Evolutionary conservation across 2,888 invertebrate genomes (phyloP).

Genomic region (Ochropleura leucogaster): DNA sequence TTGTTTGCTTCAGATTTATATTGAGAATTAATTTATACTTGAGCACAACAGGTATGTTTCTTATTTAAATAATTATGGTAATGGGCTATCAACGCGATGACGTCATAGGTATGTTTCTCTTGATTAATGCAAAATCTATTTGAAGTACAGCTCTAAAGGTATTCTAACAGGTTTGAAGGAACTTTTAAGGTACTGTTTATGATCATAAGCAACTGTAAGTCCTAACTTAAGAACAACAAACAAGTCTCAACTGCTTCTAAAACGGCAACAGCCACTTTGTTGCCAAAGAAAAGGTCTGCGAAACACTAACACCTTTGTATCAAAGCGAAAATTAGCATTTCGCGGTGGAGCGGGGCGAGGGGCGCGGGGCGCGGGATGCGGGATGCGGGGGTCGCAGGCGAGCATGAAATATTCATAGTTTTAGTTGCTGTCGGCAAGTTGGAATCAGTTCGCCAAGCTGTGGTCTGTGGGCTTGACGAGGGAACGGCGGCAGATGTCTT

Average conservation of each 20-base stretch:
- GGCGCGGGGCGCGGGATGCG: too few species aligned
- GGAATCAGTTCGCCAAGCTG: conserved; percentile 5
- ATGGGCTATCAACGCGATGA: background rate
- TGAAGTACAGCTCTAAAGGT: background rate
- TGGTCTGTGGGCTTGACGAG: background rate
- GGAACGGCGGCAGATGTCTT: background rate
- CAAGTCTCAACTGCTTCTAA: conserved; percentile 31
- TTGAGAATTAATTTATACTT: too few species aligned
- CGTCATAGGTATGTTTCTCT: background rate
- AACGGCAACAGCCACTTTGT: conserved; percentile 18
- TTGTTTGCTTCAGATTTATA: background rate
- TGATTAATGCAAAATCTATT: background rate
- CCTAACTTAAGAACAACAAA: conserved; percentile 13
- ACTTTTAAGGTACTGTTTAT: background rate
- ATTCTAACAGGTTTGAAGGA: background rate
- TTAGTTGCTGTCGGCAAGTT: conserved; percentile 32
- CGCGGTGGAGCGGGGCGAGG: conserved; percentile 7
- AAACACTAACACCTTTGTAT: conserved; percentile 22
- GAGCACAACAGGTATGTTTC: too few species aligned
- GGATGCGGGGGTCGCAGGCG: too few species aligned
- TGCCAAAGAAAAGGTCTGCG: conserved; percentile 13
- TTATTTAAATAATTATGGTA: background rate
- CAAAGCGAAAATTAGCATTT: conserved; percentile 56
- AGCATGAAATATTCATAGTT: conserved; percentile 62
- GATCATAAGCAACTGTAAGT: conserved; percentile 7